Base-by-base conservation (phyloP, 2,888 invertebrate species). In the Chymomyza caudatula region DNA sequence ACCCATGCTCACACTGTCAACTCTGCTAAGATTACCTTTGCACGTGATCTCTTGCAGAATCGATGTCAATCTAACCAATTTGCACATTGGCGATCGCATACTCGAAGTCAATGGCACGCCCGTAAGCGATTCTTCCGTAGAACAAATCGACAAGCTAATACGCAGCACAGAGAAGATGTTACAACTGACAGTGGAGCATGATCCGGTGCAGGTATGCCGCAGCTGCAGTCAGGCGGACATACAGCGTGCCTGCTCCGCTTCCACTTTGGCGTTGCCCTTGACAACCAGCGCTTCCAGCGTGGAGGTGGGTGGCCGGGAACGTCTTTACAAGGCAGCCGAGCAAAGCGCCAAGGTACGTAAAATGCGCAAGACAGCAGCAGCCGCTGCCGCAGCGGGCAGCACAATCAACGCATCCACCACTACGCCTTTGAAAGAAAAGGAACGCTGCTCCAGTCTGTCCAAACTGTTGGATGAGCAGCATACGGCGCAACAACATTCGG, bases 101-200 rank as follows among this genome's bases (percentile, higher is more conserved):
- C 91, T 98, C 71, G 98, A 98, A 92, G 96, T 98, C 56, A 97
- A 98, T 92, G 97, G 98, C 2, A 94, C 96, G 0, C 96, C 97
- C 0, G 95, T 97, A 0, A 94, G 93, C 86, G 95, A 95, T 86
- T 94, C 94, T 60, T 94, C 96, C 0, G 92, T 96, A 55, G 94
- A 95, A 70, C 96, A 94, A 76, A 94, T 95, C 62, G 95, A 96
- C 88, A 93, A 94, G 88, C 92, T 95, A 37, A 92, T 96, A 63
- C 92, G 93, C 67, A 93, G 93, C 82, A 93, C 95, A 0, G 94
- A 95, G 80, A 93, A 94, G 63, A 93, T 94, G 67, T 90, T 96
- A 66, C 96, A 97, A 92, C 91, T 97, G 70, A 97, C 97, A 2
- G 95, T 97, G 83, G 97, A 97, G 90, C 96, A 97, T 88, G 96